Evolutionary conservation across 1,140 invertebrate species (phyloP).

Genomic region (Myzus persicae): DNA sequence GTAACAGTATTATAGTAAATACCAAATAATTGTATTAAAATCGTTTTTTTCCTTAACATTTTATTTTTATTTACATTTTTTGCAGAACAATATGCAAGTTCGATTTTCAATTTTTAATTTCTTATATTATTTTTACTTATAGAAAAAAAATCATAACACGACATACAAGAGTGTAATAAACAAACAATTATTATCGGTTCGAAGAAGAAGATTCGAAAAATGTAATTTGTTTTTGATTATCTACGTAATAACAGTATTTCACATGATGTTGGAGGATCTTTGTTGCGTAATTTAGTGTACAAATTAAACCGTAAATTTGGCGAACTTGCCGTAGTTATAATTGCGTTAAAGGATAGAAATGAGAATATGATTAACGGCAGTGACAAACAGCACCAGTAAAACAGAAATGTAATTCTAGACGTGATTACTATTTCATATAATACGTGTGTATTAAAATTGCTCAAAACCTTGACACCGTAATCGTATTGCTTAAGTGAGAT

Average conservation of each 20-base stretch:
- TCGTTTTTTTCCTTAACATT: too few species aligned
- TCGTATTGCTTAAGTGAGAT: neutral
- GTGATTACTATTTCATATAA: constrained; percentile 29
- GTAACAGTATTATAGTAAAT: too few species aligned
- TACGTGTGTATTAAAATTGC: constrained; percentile 22
- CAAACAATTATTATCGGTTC: neutral
- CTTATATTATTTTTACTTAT: neutral
- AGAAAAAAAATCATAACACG: too few species aligned
- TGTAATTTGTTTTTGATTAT: constrained; percentile 6
- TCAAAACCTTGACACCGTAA: neutral
- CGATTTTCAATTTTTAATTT: neutral
- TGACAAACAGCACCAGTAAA: neutral
- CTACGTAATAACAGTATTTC: neutral
- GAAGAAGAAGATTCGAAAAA: neutral
- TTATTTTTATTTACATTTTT: too few species aligned
- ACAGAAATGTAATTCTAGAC: constrained; percentile 15
- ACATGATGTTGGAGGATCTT: neutral
- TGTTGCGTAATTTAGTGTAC: constrained; percentile 1
- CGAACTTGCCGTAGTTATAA: constrained; percentile 6
- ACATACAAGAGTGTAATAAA: too few species aligned
- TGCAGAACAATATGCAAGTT: too few species aligned
- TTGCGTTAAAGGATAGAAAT: neutral
- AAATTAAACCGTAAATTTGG: constrained; percentile 32
- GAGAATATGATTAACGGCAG: constrained; percentile 22
- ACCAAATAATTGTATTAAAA: too few species aligned